Base-by-base conservation (phyloP, 2,797 vertebrate genomes). In the Sphaeramia orbicularis region DNA sequence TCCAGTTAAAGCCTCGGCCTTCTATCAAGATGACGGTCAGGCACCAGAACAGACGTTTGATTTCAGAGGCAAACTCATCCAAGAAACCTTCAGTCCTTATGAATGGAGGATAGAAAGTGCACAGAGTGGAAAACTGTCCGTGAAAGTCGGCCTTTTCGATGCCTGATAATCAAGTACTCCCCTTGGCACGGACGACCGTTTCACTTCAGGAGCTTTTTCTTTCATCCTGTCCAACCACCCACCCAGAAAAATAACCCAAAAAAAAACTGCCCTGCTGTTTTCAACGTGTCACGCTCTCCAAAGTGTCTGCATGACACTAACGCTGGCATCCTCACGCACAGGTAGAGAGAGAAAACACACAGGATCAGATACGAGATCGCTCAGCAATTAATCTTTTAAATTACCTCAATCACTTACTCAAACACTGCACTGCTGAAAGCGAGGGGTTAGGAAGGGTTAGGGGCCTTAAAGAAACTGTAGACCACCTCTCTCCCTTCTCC, bases 81-180 rank as follows among this genome's bases (percentile, higher is more conserved):
- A 87, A 88, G 82, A 89, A 88, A 70, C 72, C 57, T 71, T 88
- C 79, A 83, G 70, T 27, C 59, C 79, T 82, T 43, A 87, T 92
- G 85, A 93, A 93, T 86, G 77, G 75, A 68, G 57, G 72, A 82
- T 48, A 85, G 83, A 91, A 74, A 72, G 73, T 6, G 8, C 70
- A 56, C 76, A 75, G 71, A 79, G 81, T 82, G 76, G 86, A 84
- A 89, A 86, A 79, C 58, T 50, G 68, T 80, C 76, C 43, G 57
- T 87, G 65, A 81, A 83, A 80, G 85, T 87, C 65, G 3, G 68
- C 72, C 70, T 78, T 76, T 86, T 81, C 64, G 64, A 81, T 86
- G 81, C 61, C 83, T 64, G 79, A 89, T 88, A 86, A 83, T 86
- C 78, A 85, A 80, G 71, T 52, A 63, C 60, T 64, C 73, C 51